phyloP scores from a whole-genome alignment of 2,797 vertebrate genomes.

The Scarus forsteni region DNA sequence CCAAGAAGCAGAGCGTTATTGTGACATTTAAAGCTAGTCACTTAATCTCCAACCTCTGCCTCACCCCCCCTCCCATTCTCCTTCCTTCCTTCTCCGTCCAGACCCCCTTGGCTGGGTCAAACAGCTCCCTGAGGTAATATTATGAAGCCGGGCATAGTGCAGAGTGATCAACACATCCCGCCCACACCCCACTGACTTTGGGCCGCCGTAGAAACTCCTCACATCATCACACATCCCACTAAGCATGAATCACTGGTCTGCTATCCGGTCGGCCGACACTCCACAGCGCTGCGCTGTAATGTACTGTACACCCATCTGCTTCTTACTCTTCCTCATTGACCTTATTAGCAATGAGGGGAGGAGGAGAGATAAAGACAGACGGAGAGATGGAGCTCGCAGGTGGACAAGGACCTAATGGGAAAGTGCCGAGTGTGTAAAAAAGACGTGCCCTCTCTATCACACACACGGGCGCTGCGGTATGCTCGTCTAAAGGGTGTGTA shows the following conservation, averaged over 20 bases:
- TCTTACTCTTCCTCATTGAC: constrained; percentile 77
- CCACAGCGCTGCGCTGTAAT: constrained; percentile 58
- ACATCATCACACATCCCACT: constrained; percentile 72
- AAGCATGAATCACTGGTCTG: constrained; percentile 74
- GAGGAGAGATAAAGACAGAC: constrained; percentile 69
- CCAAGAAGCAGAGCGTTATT: constrained; percentile 62
- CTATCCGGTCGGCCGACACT: constrained; percentile 56
- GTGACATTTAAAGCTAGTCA: constrained; percentile 73
- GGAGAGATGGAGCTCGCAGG: constrained; percentile 66
- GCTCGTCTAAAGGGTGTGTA: constrained; percentile 79
- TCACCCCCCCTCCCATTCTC: constrained; percentile 1
- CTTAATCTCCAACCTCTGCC: constrained; percentile 64
- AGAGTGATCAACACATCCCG: constrained; percentile 74
- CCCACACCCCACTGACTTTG: constrained; percentile 70
- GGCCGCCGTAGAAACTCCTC: constrained; percentile 69
- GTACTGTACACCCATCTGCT: constrained; percentile 76
- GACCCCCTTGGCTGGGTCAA: constrained; percentile 59
- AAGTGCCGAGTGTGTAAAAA: constrained; percentile 61
- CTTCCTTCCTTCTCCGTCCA: constrained; percentile 36
- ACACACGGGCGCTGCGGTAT: constrained; percentile 58
- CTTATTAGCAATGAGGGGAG: constrained; percentile 76
- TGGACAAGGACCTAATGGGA: constrained; percentile 79
- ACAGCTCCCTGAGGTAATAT: constrained; percentile 75
- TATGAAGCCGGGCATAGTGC: constrained; percentile 62
- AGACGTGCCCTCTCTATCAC: constrained; percentile 51